These are phyloP conservation scores for Hydropsyche tenuis DNA, from an alignment of 1,140 invertebrate genomes.

Conservation along the genomic window DNA sequence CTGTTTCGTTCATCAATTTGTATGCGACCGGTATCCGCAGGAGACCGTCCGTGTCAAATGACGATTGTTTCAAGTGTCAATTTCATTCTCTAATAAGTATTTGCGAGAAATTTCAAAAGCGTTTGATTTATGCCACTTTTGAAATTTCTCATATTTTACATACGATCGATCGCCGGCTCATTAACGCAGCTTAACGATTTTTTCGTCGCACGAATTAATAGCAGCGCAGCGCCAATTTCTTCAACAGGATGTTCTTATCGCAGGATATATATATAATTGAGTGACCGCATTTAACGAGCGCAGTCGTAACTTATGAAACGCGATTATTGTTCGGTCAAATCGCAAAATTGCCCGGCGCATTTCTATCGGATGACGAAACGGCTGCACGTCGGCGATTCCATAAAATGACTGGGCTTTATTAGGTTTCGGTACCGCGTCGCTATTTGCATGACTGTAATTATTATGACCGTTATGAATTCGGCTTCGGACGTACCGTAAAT, in stretches of 20 bases:
- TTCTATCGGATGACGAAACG: too few relatives aligned
- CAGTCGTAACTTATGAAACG: too few relatives aligned
- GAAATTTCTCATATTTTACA: neutral
- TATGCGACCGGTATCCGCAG: constrained; percentile 10
- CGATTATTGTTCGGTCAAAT: constrained; percentile 16
- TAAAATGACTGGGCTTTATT: too few relatives aligned
- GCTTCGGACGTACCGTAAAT: too few relatives aligned
- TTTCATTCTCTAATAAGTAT: constrained; percentile 17
- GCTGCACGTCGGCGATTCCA: too few relatives aligned
- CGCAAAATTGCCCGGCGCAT: too few relatives aligned
- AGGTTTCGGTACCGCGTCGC: too few relatives aligned
- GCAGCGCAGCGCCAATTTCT: neutral
- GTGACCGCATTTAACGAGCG: constrained; percentile 33
- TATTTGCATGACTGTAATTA: too few relatives aligned
- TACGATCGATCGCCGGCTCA: neutral
- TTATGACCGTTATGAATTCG: too few relatives aligned
- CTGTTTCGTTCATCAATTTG: constrained; percentile 17
- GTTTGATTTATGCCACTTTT: neutral
- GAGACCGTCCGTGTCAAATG: constrained; percentile 26
- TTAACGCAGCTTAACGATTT: too few relatives aligned
- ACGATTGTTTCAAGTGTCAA: constrained; percentile 25
- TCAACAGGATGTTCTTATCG: constrained; percentile 42
- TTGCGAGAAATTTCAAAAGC: constrained; percentile 4
- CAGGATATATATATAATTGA: constrained; percentile 34
- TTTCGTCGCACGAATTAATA: too few relatives aligned